Percentiles rank a stretch among this genome's conserved stretches.
Conservation (phyloP, 1,140 invertebrate genomes). For the Penaeus vannamei region DNA sequence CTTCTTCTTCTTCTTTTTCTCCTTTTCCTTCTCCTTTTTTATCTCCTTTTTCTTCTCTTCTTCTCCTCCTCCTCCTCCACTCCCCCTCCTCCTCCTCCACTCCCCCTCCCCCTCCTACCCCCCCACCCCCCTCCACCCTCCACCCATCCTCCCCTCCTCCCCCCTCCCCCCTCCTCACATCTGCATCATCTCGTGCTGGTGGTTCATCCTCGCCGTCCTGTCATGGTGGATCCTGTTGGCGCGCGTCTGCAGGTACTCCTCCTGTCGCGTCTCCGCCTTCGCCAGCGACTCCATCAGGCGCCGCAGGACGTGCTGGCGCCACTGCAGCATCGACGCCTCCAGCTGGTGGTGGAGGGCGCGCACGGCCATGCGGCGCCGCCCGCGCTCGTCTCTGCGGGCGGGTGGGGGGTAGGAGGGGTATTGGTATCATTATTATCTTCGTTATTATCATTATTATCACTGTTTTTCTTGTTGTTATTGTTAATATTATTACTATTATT, state of each 20-base stretch:
- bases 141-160: no score
- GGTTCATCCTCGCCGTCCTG: conserved; percentile 17
- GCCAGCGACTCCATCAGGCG: conserved; percentile 48
- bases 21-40: no score
- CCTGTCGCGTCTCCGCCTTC: conserved; percentile 46
- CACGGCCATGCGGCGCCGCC: conserved; percentile 35
- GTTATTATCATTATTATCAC: no score
- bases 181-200: conserved; percentile 52
- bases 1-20: no score
- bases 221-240: conserved; percentile 49
- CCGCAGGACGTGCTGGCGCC: conserved; percentile 51
- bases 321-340: conserved; percentile 55
- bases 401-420: neutral
- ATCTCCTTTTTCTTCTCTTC: no score
- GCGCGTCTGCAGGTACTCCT: conserved; percentile 43
- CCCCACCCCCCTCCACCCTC: no score
- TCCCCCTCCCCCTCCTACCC: no score
- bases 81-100: no score
- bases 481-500: neutral
- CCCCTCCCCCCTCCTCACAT: conserved; percentile 9
- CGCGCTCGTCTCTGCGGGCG: conserved; percentile 44
- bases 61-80: no score
- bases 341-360: conserved; percentile 57
- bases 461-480: neutral
- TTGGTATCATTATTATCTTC: no score